Conservation (phyloP, 2,888 invertebrate species). For the Empis stercorea region DNA sequence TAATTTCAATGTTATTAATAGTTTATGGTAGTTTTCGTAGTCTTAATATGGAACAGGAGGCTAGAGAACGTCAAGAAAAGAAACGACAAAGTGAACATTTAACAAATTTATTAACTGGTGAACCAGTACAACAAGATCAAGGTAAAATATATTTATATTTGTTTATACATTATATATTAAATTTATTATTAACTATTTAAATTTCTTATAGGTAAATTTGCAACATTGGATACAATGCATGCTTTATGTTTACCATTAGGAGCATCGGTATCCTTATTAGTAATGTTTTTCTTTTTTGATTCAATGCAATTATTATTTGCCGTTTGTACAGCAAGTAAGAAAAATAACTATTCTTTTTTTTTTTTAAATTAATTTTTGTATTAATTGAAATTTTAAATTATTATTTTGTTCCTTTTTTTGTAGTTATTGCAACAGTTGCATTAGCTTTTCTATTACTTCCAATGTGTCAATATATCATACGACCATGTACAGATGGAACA, state of each 20-base stretch:
- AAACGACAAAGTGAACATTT: conserved; percentile 51
- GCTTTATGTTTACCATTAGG: conserved; percentile 91
- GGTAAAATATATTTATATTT: conserved; percentile 33
- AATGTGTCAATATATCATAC: conserved; percentile 91
- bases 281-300: conserved; percentile 99
- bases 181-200: neutral
- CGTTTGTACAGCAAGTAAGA: conserved; percentile 93
- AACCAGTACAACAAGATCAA: conserved; percentile 36
- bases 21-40: conserved; percentile 97
- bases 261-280: conserved; percentile 86
- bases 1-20: conserved; percentile 93
- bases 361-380: neutral
- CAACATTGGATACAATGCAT: conserved; percentile 93
- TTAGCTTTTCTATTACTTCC: conserved; percentile 91
- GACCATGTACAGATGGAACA: conserved; percentile 70
- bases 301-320: conserved; percentile 95
- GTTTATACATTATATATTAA: neutral
- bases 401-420: conserved; percentile 21
- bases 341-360: neutral
- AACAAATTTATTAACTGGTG: conserved; percentile 34
- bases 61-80: conserved; percentile 67
- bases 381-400: conserved; percentile 1
- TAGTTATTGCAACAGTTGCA: conserved; percentile 92
- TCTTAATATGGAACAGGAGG: conserved; percentile 91
- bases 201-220: conserved; percentile 49